Evolutionary conservation across 2,113 vertebrate genomes (phyloP).

Genomic region (sheep (Ovis aries)): ARS-UI_Ramb_v3.0 NC_056058.1:10773001-10773500

Average conservation of each 20-base stretch:
- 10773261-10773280: accelerated
- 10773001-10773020: background rate
- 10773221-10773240: background rate
- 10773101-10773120: background rate
- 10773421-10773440: background rate
- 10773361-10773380: background rate
- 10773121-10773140: background rate
- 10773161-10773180: background rate
- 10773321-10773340: background rate
- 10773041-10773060: background rate
- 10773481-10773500: background rate
- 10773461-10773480: background rate
- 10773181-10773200: background rate
- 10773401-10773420: background rate
- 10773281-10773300: too few relatives aligned
- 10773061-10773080: background rate
- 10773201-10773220: background rate
- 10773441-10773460: background rate
- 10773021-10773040: background rate
- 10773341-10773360: background rate
- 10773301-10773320: background rate
- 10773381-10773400: background rate
- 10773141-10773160: background rate
- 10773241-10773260: background rate
- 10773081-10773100: background rate